Evolutionary conservation across 1,140 invertebrate species (phyloP).

Genomic region (Solen grandis): DNA sequence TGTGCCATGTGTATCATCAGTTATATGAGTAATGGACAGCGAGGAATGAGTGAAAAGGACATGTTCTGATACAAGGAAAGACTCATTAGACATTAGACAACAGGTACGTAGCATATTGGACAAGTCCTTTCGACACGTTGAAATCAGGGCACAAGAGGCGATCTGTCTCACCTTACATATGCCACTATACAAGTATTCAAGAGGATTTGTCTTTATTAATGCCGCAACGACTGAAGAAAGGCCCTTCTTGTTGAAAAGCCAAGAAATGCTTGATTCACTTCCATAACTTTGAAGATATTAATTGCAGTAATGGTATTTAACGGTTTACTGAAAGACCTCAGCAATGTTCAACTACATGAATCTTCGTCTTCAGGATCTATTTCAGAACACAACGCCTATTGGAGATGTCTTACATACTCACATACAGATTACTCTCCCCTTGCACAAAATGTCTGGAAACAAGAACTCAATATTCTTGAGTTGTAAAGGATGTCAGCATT

Average conservation of each 20-base stretch:
- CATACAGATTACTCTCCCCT: no score
- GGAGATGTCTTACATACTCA: no score
- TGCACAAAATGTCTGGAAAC: no score
- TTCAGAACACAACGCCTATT: no score
- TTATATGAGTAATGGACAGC: conserved; percentile 54
- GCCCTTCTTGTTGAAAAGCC: conserved; percentile 47
- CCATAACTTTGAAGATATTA: conserved; percentile 40
- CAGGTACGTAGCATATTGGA: conserved; percentile 52
- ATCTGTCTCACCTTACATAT: conserved; percentile 54
- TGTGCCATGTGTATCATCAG: no score
- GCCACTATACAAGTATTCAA: conserved; percentile 23
- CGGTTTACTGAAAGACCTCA: no score
- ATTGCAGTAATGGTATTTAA: conserved; percentile 28
- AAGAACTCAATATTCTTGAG: no score
- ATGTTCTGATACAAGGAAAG: conserved; percentile 43
- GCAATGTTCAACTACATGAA: no score
- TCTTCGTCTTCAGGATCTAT: no score
- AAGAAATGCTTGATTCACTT: conserved; percentile 21
- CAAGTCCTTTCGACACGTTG: conserved; percentile 54
- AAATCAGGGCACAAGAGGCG: conserved; percentile 60
- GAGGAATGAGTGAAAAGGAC: conserved; percentile 54
- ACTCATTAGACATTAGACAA: conserved; percentile 38
- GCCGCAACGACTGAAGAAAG: conserved; percentile 49
- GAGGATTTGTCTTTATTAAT: conserved; percentile 59
- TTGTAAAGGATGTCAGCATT: no score